These are phyloP conservation scores for Hypocryptadius cinnamomeus DNA, from an alignment of 2,113 vertebrate species.

Conservation along the genomic window DNA sequence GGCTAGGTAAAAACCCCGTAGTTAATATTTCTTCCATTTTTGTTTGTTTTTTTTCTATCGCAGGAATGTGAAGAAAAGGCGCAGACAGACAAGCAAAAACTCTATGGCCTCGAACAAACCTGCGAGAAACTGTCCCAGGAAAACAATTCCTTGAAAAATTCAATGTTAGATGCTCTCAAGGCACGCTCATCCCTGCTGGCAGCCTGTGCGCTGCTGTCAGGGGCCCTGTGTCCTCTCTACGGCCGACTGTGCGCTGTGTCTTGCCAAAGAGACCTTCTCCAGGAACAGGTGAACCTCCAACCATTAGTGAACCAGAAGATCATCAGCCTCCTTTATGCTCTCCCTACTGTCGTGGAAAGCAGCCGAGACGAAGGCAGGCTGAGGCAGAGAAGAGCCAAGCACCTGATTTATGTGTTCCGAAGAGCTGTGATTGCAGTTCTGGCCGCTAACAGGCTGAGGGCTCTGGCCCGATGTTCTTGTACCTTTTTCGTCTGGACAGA, in stretches of 20 bases:
- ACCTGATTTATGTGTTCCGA: conserved; percentile 67
- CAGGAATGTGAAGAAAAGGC: conserved; percentile 73
- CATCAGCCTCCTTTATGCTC: conserved; percentile 66
- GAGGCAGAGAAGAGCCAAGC: background rate
- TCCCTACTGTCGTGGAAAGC: conserved; percentile 52
- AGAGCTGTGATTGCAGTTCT: conserved; percentile 73
- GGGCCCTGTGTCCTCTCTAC: conserved; percentile 73
- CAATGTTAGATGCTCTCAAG: conserved; percentile 28
- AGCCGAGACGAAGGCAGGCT: background rate
- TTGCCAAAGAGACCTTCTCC: conserved; percentile 74
- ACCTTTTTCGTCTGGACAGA: conserved; percentile 71
- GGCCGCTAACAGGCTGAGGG: conserved; percentile 74
- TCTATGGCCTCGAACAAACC: conserved; percentile 62
- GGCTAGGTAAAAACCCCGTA: background rate
- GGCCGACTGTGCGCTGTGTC: conserved; percentile 51
- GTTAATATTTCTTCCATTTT: background rate
- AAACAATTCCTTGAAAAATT: conserved; percentile 68
- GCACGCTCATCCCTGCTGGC: conserved; percentile 70
- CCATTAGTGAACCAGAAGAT: conserved; percentile 72
- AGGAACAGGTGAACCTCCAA: conserved; percentile 51
- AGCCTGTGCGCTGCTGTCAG: conserved; percentile 78
- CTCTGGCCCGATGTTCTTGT: conserved; percentile 48
- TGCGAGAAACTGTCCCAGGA: conserved; percentile 66
- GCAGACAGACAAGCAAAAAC: conserved; percentile 65
- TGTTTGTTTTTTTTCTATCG: background rate